Percentiles rank a stretch among this genome's conserved stretches.
Evolutionary conservation across 2,888 invertebrate species (phyloP).

Genomic region (Lasioglossum vierecki): DNA sequence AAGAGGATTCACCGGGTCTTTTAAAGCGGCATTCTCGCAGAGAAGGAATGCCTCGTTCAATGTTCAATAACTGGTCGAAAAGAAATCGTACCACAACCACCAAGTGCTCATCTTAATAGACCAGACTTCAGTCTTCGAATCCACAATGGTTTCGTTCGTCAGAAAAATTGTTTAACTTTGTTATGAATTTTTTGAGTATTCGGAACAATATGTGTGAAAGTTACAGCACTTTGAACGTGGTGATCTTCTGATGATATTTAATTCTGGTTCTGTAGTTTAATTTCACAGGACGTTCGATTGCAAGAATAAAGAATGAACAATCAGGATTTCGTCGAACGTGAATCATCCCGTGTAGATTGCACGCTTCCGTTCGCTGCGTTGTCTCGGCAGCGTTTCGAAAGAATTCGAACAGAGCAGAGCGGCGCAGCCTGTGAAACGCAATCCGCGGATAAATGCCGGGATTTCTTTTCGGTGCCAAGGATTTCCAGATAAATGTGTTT

Average conservation of each 20-base stretch:
- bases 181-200: neutral
- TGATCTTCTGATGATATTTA: neutral
- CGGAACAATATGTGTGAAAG: neutral
- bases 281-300: neutral
- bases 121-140: accelerated
- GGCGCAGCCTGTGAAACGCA: slow-evolving; percentile 21
- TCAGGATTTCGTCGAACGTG: neutral
- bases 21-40: neutral
- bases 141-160: accelerated
- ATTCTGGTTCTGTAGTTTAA: neutral
- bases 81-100: neutral
- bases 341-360: neutral
- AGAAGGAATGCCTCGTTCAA: neutral
- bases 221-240: neutral
- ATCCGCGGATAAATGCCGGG: slow-evolving; percentile 59
- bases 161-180: too few relatives aligned
- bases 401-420: slow-evolving; percentile 1
- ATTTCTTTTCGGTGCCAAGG: slow-evolving; percentile 63
- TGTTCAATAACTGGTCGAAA: neutral
- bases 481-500: slow-evolving; percentile 71
- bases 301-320: neutral
- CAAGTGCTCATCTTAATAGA: accelerated
- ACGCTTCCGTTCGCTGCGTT: neutral
- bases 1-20: neutral
- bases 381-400: slow-evolving; percentile 20